phyloP scores from a whole-genome alignment of 1,140 invertebrate species.

The Epicauta chinensis region DNA sequence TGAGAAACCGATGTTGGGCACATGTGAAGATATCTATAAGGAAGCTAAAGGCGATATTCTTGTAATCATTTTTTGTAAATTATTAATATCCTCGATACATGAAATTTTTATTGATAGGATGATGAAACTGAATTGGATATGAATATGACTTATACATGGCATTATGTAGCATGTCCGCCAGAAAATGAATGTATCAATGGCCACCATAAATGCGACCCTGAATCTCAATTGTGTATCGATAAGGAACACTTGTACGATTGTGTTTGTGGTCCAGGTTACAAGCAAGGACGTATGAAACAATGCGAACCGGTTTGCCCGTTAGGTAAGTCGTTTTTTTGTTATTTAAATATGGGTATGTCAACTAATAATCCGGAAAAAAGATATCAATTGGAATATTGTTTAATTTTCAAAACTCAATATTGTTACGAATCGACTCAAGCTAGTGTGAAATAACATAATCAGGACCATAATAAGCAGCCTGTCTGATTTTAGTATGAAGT shows the following conservation, averaged over 20 bases:
- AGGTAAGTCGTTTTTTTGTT: conserved; percentile 20
- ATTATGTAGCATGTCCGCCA: conserved; percentile 79
- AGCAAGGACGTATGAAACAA: conserved; percentile 45
- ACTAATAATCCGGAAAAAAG: too few species aligned
- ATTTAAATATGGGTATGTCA: neutral
- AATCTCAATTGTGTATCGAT: conserved; percentile 81
- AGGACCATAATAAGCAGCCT: too few species aligned
- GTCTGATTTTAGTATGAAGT: too few species aligned
- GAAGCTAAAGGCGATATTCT: conserved; percentile 14
- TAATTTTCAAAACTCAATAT: too few species aligned
- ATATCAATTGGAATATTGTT: too few species aligned
- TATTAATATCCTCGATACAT: too few species aligned
- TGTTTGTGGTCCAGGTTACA: conserved; percentile 77
- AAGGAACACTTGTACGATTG: conserved; percentile 68
- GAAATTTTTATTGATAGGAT: conserved; percentile 18
- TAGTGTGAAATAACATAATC: too few species aligned
- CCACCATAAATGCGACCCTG: conserved; percentile 82
- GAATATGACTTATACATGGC: conserved; percentile 64
- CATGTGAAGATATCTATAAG: conserved; percentile 53
- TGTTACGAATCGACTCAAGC: too few species aligned
- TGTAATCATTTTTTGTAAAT: too few species aligned
- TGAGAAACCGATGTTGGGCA: conserved; percentile 52
- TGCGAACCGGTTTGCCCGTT: conserved; percentile 82
- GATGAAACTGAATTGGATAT: conserved; percentile 2
- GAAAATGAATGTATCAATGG: conserved; percentile 91